Base-by-base conservation (phyloP, 30 jellyfish, hydroid and myxozoan genomes). In the Aurelia aurita region DNA sequence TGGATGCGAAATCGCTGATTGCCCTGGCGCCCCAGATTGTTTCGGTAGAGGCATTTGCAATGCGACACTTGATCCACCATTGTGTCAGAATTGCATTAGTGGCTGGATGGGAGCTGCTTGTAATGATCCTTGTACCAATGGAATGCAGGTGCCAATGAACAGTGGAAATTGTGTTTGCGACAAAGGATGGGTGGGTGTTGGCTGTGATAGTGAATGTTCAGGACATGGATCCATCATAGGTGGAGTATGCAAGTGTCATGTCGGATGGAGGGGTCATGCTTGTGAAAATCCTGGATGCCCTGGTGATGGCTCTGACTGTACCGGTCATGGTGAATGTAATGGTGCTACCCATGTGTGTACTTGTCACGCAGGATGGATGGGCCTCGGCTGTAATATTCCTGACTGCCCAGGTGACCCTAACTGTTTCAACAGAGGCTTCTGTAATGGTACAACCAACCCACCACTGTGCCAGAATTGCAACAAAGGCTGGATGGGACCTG, bases 41-140 rank as follows among this genome's bases (percentile, higher is more conserved):
- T 84, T 73, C 46, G 66, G 53, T 7, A 72, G 87, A 29, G 93
- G 93, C 43, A 71, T 59, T 71, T 84, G 93, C 58, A 72, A 84
- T 27, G 87, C 86, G 6, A 27, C 93, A 2, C 71, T 72, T 34
- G 75, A 84, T 54, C 79, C 84, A 3, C 93, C 93, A n/a, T 46
- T 58, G 51, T 84, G 93, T 32, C 82, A 62, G 74, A 65, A 72
- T 46, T 84, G 93, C 34, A 26, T 58, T 11, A 16, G 31, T 16
- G 93, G 93, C 31, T 84, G 93, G 93, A 84, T 84, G 93, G 93
- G 93, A 3, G 74, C 93, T 25, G 93, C 35, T n/a, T 84, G 93
- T n/a, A 84, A 84, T 61, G 32, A 64, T 20, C 93, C 87, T 5
- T 84, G 93, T 45, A 32, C 65, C 19, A 87, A 84, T 44, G 93